Conservation (phyloP, 2,113 vertebrate genomes). For the Connochaetes taurinus region DNA sequence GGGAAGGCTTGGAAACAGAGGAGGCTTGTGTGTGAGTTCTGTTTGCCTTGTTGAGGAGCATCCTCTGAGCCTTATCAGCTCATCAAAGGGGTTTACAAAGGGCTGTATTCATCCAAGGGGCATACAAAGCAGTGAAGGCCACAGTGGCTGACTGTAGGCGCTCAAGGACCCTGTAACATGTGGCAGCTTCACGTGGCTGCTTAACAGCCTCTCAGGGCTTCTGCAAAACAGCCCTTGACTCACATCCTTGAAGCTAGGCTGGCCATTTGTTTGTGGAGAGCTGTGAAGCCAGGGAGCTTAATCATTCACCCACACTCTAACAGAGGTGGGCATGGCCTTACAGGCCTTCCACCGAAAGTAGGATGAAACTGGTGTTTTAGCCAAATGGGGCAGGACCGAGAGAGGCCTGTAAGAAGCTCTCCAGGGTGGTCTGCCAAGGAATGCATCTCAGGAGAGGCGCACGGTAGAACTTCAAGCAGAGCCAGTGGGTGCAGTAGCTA, state of each 20-base stretch:
- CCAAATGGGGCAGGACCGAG: accelerated
- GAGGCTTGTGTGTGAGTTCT: background rate
- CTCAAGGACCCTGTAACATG: background rate
- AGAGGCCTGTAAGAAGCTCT: background rate
- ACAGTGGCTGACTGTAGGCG: too few relatives aligned
- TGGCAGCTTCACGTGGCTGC: background rate
- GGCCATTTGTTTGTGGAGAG: background rate
- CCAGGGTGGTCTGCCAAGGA: background rate
- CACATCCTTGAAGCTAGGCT: too few relatives aligned
- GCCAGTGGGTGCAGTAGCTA: too few relatives aligned
- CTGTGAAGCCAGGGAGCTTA: background rate
- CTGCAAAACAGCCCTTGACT: background rate
- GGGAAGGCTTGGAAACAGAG: background rate
- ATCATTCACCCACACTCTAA: background rate
- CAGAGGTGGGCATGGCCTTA: background rate
- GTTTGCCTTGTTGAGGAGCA: background rate
- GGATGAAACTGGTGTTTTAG: background rate
- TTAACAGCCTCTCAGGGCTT: background rate
- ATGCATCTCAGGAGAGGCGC: background rate
- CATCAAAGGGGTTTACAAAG: accelerated
- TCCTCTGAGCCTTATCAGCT: background rate
- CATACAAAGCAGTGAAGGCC: background rate
- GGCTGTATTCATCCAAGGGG: background rate
- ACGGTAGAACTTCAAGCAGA: background rate
- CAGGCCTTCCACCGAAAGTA: background rate